Conservation (phyloP, 2,797 vertebrate genomes). For the Spea hammondii region DNA sequence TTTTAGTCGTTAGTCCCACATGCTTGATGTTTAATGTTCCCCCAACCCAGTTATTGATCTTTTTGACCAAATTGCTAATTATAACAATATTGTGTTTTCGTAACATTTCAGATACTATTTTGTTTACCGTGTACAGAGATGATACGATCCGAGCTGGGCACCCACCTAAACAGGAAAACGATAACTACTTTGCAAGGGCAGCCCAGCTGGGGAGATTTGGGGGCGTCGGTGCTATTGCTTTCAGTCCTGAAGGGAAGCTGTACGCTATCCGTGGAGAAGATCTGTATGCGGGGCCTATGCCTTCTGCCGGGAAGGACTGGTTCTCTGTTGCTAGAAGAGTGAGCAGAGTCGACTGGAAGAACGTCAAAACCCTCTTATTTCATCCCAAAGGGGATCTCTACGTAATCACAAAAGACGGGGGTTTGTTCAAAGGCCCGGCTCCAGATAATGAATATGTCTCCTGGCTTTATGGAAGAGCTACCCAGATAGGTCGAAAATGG, state of each 20-base stretch:
- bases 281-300: constrained; percentile 4
- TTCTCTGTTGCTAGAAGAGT: constrained; percentile 17
- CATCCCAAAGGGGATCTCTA: constrained; percentile 18
- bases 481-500: neutral
- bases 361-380: neutral
- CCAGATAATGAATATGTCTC: constrained; percentile 11
- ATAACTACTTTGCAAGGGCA: too few relatives aligned
- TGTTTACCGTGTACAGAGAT: too few relatives aligned
- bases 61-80: too few relatives aligned
- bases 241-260: neutral
- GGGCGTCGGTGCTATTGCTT: neutral
- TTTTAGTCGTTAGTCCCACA: too few relatives aligned
- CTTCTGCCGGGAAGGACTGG: constrained; percentile 1
- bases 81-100: too few relatives aligned
- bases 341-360: constrained; percentile 1
- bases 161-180: too few relatives aligned
- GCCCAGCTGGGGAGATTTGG: too few relatives aligned
- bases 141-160: too few relatives aligned
- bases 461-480: constrained; percentile 12
- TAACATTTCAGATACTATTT: too few relatives aligned
- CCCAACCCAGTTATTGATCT: too few relatives aligned
- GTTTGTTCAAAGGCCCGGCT: neutral
- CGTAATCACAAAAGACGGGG: neutral
- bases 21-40: too few relatives aligned
- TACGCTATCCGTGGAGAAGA: neutral